phyloP scores from a whole-genome alignment of 2,113 vertebrate genomes.

The Gila orcuttii region DNA sequence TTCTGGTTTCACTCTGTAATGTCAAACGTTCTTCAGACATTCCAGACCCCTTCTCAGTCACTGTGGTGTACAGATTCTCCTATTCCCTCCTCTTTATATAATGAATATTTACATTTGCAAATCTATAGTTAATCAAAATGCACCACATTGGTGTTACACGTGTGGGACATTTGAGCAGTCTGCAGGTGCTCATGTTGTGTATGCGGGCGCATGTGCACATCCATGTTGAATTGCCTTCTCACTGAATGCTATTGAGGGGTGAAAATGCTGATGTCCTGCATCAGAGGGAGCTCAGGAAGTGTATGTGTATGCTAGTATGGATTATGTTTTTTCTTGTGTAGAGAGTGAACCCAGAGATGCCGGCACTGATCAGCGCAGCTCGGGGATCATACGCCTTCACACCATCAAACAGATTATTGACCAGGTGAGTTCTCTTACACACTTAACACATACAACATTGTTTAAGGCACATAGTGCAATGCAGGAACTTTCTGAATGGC shows the following conservation, averaged over 20 bases:
- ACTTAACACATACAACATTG: conserved; percentile 1
- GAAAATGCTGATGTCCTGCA: conserved; percentile 51
- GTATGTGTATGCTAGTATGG: not conserved
- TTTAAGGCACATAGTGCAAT: not conserved
- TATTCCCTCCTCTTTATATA: not conserved
- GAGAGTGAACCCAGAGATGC: conserved; percentile 97
- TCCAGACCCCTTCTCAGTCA: not conserved
- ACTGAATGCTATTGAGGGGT: conserved; percentile 54
- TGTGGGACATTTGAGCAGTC: conserved; percentile 9
- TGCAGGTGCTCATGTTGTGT: conserved; percentile 27
- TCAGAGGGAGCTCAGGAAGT: not conserved
- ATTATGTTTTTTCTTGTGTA: conserved; percentile 62
- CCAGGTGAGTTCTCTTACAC: conserved; percentile 78
- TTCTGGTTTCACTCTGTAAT: not conserved
- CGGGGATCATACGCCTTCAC: conserved; percentile 97
- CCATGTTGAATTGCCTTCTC: conserved; percentile 48
- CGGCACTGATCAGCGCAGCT: conserved; percentile 93
- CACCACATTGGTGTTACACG: not conserved
- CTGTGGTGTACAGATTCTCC: conserved; percentile 8
- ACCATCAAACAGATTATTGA: conserved; percentile 99
- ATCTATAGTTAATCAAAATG: not conserved
- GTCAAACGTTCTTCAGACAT: not conserved
- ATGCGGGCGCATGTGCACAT: conserved; percentile 55
- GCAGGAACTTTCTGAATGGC: conserved; percentile 11
- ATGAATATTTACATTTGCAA: not conserved